Evolutionary conservation across 1,140 invertebrate species (phyloP).

Genomic region (Drosophila chauvacae): DNA sequence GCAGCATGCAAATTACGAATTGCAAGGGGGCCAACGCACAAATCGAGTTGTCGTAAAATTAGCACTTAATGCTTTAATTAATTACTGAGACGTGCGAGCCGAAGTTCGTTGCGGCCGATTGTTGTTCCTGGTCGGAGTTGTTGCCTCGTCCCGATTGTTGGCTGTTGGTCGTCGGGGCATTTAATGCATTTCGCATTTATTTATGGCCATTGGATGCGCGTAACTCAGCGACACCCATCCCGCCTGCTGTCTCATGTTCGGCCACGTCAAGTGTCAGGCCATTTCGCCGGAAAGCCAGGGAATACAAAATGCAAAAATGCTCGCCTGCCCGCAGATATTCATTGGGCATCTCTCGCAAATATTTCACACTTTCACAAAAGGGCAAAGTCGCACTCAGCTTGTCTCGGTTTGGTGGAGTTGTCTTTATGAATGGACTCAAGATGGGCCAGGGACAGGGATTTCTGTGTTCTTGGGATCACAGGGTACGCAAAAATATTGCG

Average conservation of each 20-base stretch:
- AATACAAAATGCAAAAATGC: slow-evolving; percentile 35
- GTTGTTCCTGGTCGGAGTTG: slow-evolving; percentile 16
- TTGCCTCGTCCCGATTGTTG: slow-evolving; percentile 17
- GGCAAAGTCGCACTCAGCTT: slow-evolving; percentile 9
- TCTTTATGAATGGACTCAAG: slow-evolving; percentile 45
- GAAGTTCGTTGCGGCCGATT: slow-evolving; percentile 31
- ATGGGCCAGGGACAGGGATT: slow-evolving; percentile 1
- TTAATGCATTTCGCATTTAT: slow-evolving; percentile 81
- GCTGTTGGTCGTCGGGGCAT: slow-evolving; percentile 46
- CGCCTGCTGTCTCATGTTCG: slow-evolving; percentile 56
- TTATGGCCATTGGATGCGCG: slow-evolving; percentile 77
- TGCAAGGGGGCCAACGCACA: slow-evolving; percentile 64
- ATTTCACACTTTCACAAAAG: slow-evolving; percentile 78
- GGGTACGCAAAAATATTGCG: slow-evolving; percentile 16
- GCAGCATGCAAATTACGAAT: slow-evolving; percentile 72
- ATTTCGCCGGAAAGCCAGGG: slow-evolving; percentile 61
- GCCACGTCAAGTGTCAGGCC: slow-evolving; percentile 77
- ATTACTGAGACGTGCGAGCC: slow-evolving; percentile 75
- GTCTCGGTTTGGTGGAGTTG: neutral
- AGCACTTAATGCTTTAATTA: slow-evolving; percentile 84
- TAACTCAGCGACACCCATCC: slow-evolving; percentile 66
- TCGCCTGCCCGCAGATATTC: slow-evolving; percentile 29
- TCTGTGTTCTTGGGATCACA: slow-evolving; percentile 24
- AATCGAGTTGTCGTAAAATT: slow-evolving; percentile 83
- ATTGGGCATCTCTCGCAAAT: slow-evolving; percentile 72